A percentile compares a stretch with the other conserved stretches of the same genome.
These are phyloP conservation scores for Xylocampa areola DNA, from an alignment of 2,888 invertebrate species.

Conservation along the genomic window DNA sequence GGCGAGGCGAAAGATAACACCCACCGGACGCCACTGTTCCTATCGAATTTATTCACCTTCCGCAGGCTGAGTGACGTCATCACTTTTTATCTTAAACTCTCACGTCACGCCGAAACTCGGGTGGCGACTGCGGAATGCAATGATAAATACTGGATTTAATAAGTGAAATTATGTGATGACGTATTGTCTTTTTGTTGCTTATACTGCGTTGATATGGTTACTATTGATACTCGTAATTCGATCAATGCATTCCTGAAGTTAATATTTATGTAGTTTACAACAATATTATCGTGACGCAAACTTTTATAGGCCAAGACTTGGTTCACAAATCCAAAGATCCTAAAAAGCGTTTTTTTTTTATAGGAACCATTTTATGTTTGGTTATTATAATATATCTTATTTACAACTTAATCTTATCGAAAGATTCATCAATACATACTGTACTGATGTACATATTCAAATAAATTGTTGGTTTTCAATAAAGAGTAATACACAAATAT, in stretches of 20 bases:
- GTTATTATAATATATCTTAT: too few species aligned
- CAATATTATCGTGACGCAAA: too few species aligned
- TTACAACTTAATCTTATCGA: too few species aligned
- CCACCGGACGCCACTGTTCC: constrained; percentile 40
- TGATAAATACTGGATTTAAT: constrained; percentile 24
- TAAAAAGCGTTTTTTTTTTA: too few species aligned
- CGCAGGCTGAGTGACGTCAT: constrained; percentile 49
- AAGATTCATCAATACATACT: too few species aligned
- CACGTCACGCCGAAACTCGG: constrained; percentile 44
- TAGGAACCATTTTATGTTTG: too few species aligned
- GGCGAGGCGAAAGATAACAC: constrained; percentile 54
- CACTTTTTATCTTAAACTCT: constrained; percentile 48
- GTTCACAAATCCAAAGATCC: too few species aligned
- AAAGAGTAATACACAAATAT: too few species aligned
- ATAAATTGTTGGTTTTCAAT: too few species aligned
- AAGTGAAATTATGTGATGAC: constrained; percentile 12
- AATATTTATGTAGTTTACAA: background rate
- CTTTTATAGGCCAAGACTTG: too few species aligned
- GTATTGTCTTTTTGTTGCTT: constrained; percentile 1
- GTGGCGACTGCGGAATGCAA: constrained; percentile 44
- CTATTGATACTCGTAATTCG: background rate
- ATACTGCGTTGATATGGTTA: constrained; percentile 7
- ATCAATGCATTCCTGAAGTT: background rate
- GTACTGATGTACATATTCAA: too few species aligned
- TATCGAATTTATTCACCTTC: constrained; percentile 55